phyloP scores from a whole-genome alignment of 1,140 invertebrate genomes.

The Drosophila pruinosa region DNA sequence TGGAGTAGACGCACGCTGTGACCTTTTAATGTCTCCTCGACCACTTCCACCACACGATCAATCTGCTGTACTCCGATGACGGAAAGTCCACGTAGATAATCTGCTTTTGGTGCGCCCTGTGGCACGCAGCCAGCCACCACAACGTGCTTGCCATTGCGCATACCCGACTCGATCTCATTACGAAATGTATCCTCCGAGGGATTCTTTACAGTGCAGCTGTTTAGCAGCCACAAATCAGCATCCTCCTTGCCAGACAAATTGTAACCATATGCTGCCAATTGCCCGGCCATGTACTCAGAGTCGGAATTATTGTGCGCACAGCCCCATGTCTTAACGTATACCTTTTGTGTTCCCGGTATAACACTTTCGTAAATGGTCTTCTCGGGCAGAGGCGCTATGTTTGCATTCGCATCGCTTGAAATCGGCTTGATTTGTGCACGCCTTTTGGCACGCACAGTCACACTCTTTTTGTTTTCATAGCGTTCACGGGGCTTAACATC shows the following conservation, averaged over 20 bases:
- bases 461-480: conserved; percentile 87
- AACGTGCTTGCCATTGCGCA: conserved; percentile 90
- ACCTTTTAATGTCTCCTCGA: conserved; percentile 98
- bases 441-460: conserved; percentile 86
- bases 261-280: conserved; percentile 94
- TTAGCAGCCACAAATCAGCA: conserved; percentile 97
- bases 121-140: conserved; percentile 98
- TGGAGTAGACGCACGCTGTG: conserved; percentile 87
- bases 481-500: conserved; percentile 90
- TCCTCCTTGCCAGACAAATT: conserved; percentile 90
- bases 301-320: conserved; percentile 98
- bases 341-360: conserved; percentile 94
- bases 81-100: conserved; percentile 90
- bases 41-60: conserved; percentile 98
- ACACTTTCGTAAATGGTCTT: conserved; percentile 84
- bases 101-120: conserved; percentile 91
- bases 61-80: conserved; percentile 99
- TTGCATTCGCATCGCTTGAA: conserved; percentile 22
- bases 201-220: conserved; percentile 99
- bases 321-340: conserved; percentile 98
- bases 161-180: conserved; percentile 94
- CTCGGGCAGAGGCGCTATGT: conserved; percentile 40
- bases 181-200: conserved; percentile 98
- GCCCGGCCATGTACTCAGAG: conserved; percentile 98
- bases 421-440: conserved; percentile 53